Evolutionary conservation across 2,113 vertebrate species (phyloP).

Genomic region (Dipodomys stephensi): DNA sequence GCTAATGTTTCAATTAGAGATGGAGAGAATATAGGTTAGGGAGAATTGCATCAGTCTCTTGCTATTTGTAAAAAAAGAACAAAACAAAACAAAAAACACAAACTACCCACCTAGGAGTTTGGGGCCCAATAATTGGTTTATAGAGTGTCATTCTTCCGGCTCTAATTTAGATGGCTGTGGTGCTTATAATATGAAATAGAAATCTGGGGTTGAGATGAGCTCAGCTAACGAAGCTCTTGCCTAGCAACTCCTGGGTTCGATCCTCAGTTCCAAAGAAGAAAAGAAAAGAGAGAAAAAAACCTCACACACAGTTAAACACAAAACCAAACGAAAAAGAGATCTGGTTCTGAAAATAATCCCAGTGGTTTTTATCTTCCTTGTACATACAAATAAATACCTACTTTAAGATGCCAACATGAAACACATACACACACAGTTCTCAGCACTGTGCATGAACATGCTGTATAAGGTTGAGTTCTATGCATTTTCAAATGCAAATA

Average conservation of each 20-base stretch:
- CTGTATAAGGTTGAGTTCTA: neutral
- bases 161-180: neutral
- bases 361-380: neutral
- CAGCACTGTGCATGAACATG: neutral
- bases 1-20: neutral
- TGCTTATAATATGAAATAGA: neutral
- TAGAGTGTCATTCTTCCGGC: neutral
- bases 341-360: neutral
- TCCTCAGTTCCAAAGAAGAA: too few species aligned
- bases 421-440: neutral
- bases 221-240: too few species aligned
- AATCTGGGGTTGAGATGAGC: too few species aligned
- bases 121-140: neutral
- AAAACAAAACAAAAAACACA: too few species aligned
- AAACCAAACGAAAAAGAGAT: neutral
- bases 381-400: neutral
- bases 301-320: too few species aligned
- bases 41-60: neutral
- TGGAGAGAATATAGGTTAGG: neutral
- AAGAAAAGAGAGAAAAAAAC: too few species aligned
- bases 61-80: constrained; percentile 27
- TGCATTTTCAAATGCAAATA: neutral
- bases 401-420: neutral
- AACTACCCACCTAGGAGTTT: neutral
- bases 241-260: too few species aligned